Base-by-base conservation (phyloP, 2,113 vertebrate genomes). In the Pangasianodon hypophthalmus region DNA sequence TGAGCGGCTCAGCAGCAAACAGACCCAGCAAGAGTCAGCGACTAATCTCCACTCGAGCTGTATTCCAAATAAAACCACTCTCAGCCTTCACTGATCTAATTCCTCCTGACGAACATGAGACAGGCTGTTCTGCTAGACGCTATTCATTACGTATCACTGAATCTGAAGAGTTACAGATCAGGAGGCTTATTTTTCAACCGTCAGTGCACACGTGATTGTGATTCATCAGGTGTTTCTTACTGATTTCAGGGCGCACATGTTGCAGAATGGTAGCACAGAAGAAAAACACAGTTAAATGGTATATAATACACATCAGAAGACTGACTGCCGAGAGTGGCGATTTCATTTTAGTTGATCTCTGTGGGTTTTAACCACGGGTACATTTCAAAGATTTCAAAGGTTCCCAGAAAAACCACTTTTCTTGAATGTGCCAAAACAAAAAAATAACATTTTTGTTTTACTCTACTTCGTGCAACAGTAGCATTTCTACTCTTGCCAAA, bases 1-100 rank as follows among this genome's bases (percentile, higher is more conserved):
- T 37, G n/a, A 32, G n/a, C 32, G 73, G 21, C 21, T 77, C 18
- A n/a, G 26, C 10, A 4, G 3, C 64, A n/a, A 14, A 32, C 29
- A 69, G 29, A 29, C 67, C 26, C 56, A 56, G 48, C 16, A 64
- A 48, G 52, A 79, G 71, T 89, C 69, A 7, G 44, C 58, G 71
- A 44, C 54, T 80, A 79, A 86, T 81, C 73, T 71, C 77, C 60
- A 60, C 46, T 80, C 48, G 82, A 88, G 21, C 82, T 77, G 69
- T n/a, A 69, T 50, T 73, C 16, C 64, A 52, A 60, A 82, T 71
- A 52, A 84, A 83, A 41, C 44, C 46, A 6, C 77, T 16, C 46
- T 18, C 77, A 80, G 52, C 77, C 77, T 50, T 52, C 26, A 52
- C 41, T 60, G 52, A 48, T 81, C 44, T 3, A 3, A 54, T 26